phyloP scores from a whole-genome alignment of 2,113 vertebrate genomes.

The Pavo muticus region DNA sequence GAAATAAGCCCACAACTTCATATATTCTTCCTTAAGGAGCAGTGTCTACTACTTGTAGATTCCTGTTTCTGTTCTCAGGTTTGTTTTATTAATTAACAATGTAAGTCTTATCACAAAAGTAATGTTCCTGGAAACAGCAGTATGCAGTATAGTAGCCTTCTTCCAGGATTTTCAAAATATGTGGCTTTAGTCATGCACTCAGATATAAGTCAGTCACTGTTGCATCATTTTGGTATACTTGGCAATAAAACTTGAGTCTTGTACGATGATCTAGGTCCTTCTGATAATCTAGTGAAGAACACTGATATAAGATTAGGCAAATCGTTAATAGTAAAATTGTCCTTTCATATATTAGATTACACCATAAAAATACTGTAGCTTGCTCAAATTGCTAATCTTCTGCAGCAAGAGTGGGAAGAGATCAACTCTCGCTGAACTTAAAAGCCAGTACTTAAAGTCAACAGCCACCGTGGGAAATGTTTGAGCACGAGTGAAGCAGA shows the following conservation, averaged over 20 bases:
- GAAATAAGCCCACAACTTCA: background rate
- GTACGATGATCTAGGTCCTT: background rate
- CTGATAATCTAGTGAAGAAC: background rate
- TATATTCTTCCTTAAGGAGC: background rate
- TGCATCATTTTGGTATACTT: background rate
- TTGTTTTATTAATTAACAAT: slow-evolving; percentile 1
- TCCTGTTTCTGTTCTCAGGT: background rate
- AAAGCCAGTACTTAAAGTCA: background rate
- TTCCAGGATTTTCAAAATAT: background rate
- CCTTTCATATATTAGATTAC: background rate
- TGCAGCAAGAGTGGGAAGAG: background rate
- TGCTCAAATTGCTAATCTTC: background rate
- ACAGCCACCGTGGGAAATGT: background rate
- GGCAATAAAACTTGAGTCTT: slow-evolving; percentile 6
- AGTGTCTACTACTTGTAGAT: background rate
- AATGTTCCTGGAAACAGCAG: slow-evolving; percentile 9
- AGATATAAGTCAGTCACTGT: background rate
- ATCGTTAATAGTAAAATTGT: background rate
- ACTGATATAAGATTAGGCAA: background rate
- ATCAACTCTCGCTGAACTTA: background rate
- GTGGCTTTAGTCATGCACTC: background rate
- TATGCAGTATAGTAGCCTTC: background rate
- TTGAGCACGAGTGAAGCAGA: background rate
- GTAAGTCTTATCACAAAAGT: background rate
- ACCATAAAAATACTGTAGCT: background rate